Percentiles rank a stretch among this genome's conserved stretches.
Evolutionary conservation across 2,113 vertebrate genomes (phyloP).

Genomic region (Oreochromis tanganicae): DNA sequence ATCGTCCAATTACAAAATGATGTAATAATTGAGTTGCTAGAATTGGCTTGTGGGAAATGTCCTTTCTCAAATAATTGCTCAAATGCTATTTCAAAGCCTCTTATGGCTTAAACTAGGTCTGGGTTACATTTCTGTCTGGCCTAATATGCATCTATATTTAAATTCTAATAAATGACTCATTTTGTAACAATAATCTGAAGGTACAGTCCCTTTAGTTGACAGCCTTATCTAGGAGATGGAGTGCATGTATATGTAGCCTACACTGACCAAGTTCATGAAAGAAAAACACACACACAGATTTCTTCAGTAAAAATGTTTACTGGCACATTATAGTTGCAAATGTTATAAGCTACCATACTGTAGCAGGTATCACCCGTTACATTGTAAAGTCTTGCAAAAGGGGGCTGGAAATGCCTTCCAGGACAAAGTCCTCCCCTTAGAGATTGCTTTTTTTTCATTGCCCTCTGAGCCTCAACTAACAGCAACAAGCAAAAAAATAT

Average conservation of each 20-base stretch:
- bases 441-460: slow-evolving; percentile 48
- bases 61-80: not conserved
- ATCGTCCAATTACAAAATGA: not conserved
- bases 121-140: not conserved
- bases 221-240: not conserved
- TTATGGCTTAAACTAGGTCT: not conserved
- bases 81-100: not conserved
- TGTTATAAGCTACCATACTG: slow-evolving; percentile 61
- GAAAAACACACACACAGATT: not conserved
- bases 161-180: not conserved
- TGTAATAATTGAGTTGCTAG: not conserved
- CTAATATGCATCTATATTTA: not conserved
- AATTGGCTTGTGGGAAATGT: not conserved
- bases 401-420: slow-evolving; percentile 26
- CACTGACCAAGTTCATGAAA: not conserved
- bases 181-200: not conserved
- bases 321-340: slow-evolving; percentile 70
- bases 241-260: not conserved
- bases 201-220: too few species aligned
- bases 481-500: slow-evolving; percentile 33
- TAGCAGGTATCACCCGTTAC: slow-evolving; percentile 65
- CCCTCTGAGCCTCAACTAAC: slow-evolving; percentile 45
- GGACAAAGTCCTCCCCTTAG: slow-evolving; percentile 36
- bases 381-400: slow-evolving; percentile 57
- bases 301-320: slow-evolving; percentile 70